These are phyloP conservation scores for Anas bahamensis DNA, from an alignment of 2,797 vertebrate species.

Conservation along the genomic window DNA sequence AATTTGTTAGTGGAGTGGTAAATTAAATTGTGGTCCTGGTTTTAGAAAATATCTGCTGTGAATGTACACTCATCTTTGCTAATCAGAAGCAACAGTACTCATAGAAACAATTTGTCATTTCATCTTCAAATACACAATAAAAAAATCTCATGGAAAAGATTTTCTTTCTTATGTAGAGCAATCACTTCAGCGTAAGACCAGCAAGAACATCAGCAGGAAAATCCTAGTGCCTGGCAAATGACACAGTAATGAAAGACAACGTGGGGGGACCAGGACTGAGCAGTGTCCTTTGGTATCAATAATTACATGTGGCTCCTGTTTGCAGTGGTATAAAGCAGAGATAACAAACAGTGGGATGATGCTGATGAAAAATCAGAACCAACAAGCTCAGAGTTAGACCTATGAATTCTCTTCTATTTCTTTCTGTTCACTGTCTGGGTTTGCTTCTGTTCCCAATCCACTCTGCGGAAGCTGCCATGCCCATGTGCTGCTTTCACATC, in stretches of 20 bases:
- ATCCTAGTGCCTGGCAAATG: not conserved
- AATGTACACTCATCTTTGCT: not conserved
- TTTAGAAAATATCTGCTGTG: conserved; percentile 7
- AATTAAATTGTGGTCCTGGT: conserved; percentile 20
- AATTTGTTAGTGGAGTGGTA: conserved; percentile 9
- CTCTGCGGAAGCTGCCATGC: not conserved
- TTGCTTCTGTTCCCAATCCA: not conserved
- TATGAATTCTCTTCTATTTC: not conserved
- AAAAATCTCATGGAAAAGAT: not conserved
- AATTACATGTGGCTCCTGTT: fast-evolving
- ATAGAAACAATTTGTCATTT: not conserved
- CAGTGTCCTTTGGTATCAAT: not conserved
- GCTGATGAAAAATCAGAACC: not conserved
- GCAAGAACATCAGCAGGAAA: not conserved
- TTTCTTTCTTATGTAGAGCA: not conserved
- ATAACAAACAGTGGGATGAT: not conserved
- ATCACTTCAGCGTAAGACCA: not conserved
- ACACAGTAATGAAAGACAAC: not conserved
- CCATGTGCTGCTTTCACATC: fast-evolving
- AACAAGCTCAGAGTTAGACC: not conserved
- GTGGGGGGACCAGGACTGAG: not conserved
- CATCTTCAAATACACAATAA: not conserved
- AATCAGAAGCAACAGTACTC: not conserved
- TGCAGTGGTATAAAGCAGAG: not conserved
- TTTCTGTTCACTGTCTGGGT: not conserved